Conservation (phyloP, 2,113 vertebrate genomes). For the Pelvicachromis taeniatus region DNA sequence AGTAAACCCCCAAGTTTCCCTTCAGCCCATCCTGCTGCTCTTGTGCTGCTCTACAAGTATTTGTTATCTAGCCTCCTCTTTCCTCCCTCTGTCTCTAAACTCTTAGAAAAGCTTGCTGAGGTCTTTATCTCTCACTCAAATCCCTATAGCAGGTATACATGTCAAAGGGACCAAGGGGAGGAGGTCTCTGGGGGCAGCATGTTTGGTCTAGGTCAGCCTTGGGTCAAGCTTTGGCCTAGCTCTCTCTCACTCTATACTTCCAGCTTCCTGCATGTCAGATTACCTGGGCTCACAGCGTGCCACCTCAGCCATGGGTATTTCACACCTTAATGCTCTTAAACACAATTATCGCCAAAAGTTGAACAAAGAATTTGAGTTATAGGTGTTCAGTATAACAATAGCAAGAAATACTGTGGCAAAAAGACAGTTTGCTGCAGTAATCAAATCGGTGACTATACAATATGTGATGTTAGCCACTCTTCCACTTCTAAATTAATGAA, state of each 20-base stretch:
- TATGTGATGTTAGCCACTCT: background rate
- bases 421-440: background rate
- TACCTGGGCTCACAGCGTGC: background rate
- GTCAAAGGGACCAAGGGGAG: constrained; percentile 77
- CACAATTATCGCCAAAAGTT: background rate
- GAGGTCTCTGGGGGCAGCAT: constrained; percentile 70
- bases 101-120: constrained; percentile 45
- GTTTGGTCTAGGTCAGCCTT: constrained; percentile 82
- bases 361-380: background rate
- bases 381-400: background rate
- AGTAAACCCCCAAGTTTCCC: constrained; percentile 41
- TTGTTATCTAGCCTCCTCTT: constrained; percentile 49
- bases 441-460: background rate
- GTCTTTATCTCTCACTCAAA: constrained; percentile 71
- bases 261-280: background rate
- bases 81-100: constrained; percentile 32
- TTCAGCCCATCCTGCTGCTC: constrained; percentile 33
- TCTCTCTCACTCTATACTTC: constrained; percentile 3
- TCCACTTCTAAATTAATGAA: background rate
- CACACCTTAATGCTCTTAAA: background rate
- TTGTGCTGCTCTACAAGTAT: constrained; percentile 61
- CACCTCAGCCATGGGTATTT: background rate
- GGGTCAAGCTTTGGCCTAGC: constrained; percentile 79
- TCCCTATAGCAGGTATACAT: constrained; percentile 85
- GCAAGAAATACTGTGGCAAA: background rate